Percentiles rank a stretch among this genome's conserved stretches.
Conservation (phyloP, 2,797 vertebrate species). For the Falco berigora region DNA sequence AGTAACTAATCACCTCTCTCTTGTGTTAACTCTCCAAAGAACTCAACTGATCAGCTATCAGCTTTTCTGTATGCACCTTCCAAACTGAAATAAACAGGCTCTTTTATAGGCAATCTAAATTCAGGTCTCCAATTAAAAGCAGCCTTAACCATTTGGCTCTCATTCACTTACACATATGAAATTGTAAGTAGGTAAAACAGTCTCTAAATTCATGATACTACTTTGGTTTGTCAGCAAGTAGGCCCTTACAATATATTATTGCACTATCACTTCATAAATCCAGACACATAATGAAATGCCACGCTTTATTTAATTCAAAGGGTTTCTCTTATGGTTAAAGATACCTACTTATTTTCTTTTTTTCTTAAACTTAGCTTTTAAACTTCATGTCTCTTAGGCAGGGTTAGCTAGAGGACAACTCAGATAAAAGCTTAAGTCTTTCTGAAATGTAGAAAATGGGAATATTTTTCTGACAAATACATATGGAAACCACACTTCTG, state of each 20-base stretch:
- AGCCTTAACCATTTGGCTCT: neutral
- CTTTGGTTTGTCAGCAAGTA: neutral
- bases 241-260: neutral
- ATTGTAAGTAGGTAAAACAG: neutral
- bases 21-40: fast-evolving
- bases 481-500: neutral
- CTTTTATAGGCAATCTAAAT: neutral
- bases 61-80: neutral
- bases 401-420: neutral
- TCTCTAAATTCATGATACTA: neutral
- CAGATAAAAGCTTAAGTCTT: neutral
- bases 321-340: neutral
- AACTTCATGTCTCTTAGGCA: neutral
- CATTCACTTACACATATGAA: neutral
- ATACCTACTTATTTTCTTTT: neutral
- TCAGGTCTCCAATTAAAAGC: neutral
- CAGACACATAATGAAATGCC: neutral
- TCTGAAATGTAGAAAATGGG: neutral
- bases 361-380: neutral
- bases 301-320: neutral
- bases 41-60: neutral
- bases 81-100: neutral
- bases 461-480: neutral
- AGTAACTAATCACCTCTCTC: neutral
- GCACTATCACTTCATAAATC: neutral